phyloP scores from a whole-genome alignment of 2,888 invertebrate genomes.

The Hydriomena furcata region DNA sequence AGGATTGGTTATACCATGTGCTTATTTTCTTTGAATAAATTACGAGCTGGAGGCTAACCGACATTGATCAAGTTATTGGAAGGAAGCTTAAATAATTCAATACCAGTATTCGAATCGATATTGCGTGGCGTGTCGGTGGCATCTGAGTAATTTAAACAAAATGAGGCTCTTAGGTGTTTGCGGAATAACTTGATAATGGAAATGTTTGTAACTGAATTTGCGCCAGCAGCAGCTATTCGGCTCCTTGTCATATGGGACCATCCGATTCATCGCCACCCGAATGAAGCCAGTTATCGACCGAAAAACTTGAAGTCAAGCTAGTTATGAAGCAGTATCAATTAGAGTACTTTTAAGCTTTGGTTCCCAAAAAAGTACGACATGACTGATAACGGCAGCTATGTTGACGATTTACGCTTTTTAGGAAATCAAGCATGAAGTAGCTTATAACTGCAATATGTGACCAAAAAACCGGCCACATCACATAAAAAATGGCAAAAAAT shows the following conservation, averaged over 20 bases:
- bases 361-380: too few species aligned
- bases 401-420: too few species aligned
- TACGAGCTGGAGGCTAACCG: slow-evolving; percentile 2
- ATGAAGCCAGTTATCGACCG: not conserved
- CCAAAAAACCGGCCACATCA: too few species aligned
- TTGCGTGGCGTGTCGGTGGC: not conserved
- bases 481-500: too few species aligned
- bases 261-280: not conserved
- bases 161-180: slow-evolving; percentile 5
- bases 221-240: not conserved
- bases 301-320: not conserved
- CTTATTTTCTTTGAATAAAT: slow-evolving; percentile 1
- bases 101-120: slow-evolving; percentile 15
- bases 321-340: too few species aligned
- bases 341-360: too few species aligned
- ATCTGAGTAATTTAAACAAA: slow-evolving; percentile 4
- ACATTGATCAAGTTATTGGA: slow-evolving; percentile 6
- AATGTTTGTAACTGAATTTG: slow-evolving; percentile 1
- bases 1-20: not conserved
- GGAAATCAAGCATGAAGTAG: too few species aligned
- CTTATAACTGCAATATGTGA: too few species aligned
- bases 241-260: not conserved
- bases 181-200: not conserved
- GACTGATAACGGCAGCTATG: too few species aligned
- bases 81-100: slow-evolving; percentile 16